Percentiles rank a stretch among this genome's conserved stretches.
Conservation (phyloP, 1,140 invertebrate genomes). For the Drosophila triauraria region DNA sequence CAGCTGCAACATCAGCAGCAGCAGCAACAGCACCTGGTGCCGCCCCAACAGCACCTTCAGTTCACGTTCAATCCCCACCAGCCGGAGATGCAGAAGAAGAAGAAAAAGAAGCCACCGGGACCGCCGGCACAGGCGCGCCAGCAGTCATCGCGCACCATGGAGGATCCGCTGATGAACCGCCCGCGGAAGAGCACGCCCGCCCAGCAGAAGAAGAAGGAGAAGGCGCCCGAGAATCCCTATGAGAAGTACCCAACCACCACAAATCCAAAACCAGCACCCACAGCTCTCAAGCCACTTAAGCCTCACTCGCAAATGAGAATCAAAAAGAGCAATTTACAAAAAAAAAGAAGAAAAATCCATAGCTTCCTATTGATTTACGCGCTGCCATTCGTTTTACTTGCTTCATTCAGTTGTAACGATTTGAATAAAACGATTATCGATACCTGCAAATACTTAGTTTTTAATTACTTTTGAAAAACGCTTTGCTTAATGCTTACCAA, state of each 20-base stretch:
- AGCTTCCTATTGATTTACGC: constrained; percentile 31
- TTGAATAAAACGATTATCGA: constrained; percentile 39
- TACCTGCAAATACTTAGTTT: constrained; percentile 35
- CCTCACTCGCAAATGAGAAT: constrained; percentile 5
- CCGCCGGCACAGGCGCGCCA: constrained; percentile 72
- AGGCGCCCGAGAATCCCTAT: constrained; percentile 64
- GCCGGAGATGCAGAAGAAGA: constrained; percentile 60
- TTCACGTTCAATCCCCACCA: constrained; percentile 42
- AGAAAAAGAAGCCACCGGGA: constrained; percentile 78
- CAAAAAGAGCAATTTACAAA: neutral
- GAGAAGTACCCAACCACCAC: constrained; percentile 76
- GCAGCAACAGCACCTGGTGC: constrained; percentile 16
- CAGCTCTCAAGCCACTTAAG: constrained; percentile 39
- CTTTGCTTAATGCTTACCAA: constrained; percentile 40
- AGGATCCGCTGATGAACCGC: constrained; percentile 79
- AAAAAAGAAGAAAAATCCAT: constrained; percentile 1
- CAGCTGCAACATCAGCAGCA: constrained; percentile 15
- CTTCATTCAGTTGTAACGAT: constrained; percentile 27
- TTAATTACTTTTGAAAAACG: constrained; percentile 17
- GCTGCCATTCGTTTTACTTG: constrained; percentile 16
- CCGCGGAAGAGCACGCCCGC: constrained; percentile 60
- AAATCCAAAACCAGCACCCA: constrained; percentile 42
- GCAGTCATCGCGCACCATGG: constrained; percentile 78
- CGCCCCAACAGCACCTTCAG: constrained; percentile 23
- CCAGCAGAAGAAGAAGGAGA: constrained; percentile 66